Conservation (phyloP, 2,113 vertebrate species). For the Mesitornis unicolor region DNA sequence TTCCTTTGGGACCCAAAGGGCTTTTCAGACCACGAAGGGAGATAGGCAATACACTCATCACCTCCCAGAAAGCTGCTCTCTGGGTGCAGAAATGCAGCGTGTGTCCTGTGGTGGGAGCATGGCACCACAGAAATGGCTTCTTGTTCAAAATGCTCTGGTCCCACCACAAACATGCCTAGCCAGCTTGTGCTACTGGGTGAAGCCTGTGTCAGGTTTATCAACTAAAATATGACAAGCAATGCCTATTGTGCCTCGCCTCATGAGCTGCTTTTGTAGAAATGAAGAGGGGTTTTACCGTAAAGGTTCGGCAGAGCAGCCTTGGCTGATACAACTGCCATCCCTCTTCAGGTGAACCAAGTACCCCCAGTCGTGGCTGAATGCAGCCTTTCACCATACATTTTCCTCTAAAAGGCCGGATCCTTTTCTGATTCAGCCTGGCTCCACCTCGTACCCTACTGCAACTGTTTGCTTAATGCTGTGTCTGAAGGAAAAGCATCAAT, state of each 20-base stretch:
- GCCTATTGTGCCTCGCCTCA: background rate
- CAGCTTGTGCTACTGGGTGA: background rate
- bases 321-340: background rate
- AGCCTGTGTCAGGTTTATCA: background rate
- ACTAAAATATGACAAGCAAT: background rate
- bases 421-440: background rate
- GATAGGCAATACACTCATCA: background rate
- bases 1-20: background rate
- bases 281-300: too few relatives aligned
- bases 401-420: background rate
- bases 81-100: fast-evolving
- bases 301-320: background rate
- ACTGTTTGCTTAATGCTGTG: background rate
- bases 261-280: background rate
- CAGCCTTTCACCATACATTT: background rate
- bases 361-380: background rate
- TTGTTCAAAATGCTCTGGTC: background rate
- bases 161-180: background rate
- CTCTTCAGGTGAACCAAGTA: background rate
- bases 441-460: background rate
- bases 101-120: background rate
- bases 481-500: constrained; percentile 17
- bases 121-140: background rate
- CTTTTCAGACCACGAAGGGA: background rate
- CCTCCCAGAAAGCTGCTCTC: background rate